phyloP scores from a whole-genome alignment of 2,113 vertebrate species.

The Silurus meridionalis region DNA sequence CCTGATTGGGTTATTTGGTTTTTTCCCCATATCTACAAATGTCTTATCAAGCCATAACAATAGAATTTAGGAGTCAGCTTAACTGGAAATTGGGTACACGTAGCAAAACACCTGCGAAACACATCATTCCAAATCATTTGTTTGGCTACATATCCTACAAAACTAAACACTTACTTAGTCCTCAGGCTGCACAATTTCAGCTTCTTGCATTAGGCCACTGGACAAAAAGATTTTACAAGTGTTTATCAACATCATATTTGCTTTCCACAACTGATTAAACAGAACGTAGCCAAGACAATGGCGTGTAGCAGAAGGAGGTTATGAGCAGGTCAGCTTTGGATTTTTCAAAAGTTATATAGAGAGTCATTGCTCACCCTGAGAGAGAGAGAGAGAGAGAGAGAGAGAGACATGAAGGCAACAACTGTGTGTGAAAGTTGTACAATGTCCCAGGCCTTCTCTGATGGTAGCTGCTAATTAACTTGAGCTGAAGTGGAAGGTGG shows the following conservation, averaged over 20 bases:
- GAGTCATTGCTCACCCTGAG: background rate
- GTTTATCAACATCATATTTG: conserved; percentile 12
- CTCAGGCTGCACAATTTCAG: background rate
- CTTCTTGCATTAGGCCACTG: background rate
- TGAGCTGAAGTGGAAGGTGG: background rate
- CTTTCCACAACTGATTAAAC: background rate
- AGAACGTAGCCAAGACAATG: background rate
- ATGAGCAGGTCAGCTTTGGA: conserved; percentile 7
- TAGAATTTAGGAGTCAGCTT: background rate
- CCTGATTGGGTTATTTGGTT: background rate
- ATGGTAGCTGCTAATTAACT: conserved; percentile 2
- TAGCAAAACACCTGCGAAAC: background rate
- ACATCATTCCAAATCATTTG: background rate
- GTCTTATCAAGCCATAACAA: no score
- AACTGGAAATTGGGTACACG: background rate
- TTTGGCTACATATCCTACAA: background rate
- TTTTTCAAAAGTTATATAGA: background rate
- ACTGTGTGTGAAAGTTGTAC: background rate
- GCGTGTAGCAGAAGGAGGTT: background rate
- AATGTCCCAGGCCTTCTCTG: background rate
- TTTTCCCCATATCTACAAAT: background rate
- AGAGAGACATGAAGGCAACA: background rate
- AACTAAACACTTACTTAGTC: background rate
- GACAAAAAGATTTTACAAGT: background rate
- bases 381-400: background rate